A percentile compares a stretch with the other conserved stretches of the same genome.
These are phyloP conservation scores for Hymenochirus boettgeri DNA, from an alignment of 2,113 vertebrate genomes.

Conservation along the genomic window DNA sequence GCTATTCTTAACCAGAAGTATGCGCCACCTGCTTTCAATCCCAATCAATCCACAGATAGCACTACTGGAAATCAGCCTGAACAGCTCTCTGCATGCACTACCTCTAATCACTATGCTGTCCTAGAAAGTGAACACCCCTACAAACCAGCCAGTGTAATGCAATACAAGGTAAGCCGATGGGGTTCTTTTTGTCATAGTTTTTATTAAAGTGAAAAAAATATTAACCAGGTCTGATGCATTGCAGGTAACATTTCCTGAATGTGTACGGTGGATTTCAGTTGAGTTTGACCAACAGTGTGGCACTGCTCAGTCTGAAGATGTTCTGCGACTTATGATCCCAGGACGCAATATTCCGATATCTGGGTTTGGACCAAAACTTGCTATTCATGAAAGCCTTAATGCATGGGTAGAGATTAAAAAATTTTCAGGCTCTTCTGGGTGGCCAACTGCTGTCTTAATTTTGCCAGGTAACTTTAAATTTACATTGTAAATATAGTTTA, in stretches of 20 bases:
- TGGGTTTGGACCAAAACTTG: slow-evolving; percentile 75
- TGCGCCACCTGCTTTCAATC: slow-evolving; percentile 94
- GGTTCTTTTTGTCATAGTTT: neutral
- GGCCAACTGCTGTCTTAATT: slow-evolving; percentile 90
- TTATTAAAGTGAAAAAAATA: neutral
- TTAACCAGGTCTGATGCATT: neutral
- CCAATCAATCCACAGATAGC: slow-evolving; percentile 97
- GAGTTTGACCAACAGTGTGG: slow-evolving; percentile 95
- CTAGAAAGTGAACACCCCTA: slow-evolving; percentile 96
- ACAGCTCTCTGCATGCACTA: slow-evolving; percentile 92
- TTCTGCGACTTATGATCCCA: slow-evolving; percentile 89
- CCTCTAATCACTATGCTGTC: slow-evolving; percentile 91
- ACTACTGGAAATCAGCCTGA: slow-evolving; percentile 94
- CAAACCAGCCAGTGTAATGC: slow-evolving; percentile 87
- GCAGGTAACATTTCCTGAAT: slow-evolving; percentile 95
- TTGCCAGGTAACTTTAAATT: slow-evolving; percentile 74
- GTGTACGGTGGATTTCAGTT: slow-evolving; percentile 92
- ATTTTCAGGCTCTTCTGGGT: slow-evolving; percentile 88
- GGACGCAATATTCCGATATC: slow-evolving; percentile 79
- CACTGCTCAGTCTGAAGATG: slow-evolving; percentile 93
- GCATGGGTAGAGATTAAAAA: slow-evolving; percentile 96
- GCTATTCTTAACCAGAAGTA: slow-evolving; percentile 97
- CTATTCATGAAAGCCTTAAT: slow-evolving; percentile 90
- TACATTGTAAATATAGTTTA: too few species aligned
- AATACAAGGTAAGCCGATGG: slow-evolving; percentile 88